Evolutionary conservation across 2,797 vertebrate species (phyloP), one percentile per base, ranked within the genome.

Genomic region (Anomalospiza imberbis): DNA sequence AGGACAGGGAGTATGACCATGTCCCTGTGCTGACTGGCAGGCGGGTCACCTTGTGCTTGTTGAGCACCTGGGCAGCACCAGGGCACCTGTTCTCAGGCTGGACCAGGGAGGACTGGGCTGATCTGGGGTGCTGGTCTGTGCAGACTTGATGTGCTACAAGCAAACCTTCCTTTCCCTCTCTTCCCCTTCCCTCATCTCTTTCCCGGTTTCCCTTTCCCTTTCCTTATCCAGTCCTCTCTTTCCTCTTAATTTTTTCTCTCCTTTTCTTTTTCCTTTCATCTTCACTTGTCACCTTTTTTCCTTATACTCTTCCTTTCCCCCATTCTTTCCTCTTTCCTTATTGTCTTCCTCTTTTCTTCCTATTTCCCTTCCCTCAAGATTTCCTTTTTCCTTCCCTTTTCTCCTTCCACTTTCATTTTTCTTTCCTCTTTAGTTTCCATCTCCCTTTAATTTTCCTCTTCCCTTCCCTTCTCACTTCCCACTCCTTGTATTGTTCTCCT

Each of bases 61-160:
- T 5, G 15, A 73, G 40, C 40, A 85, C n/a, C 31, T 3, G 0
- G 34, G 51, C 3, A 12, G 63, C 5, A 2, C n/a, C 51, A 50
- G 8, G 18, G 17, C 38, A 57, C 32, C 76, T 68, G 71, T 13
- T 47, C 34, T 16, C 0, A 0, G n/a, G 38, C 54, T 84, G 28
- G 44, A 57, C 12, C 0, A 2, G 18, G 26, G 38, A 1, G 2
- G 22, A 70, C 17, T 0, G 0, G 21, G 26, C 24, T 72, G 18
- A 34, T 31, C 8, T 13, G 5, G 9, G 17, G 34, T 28, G 18
- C 3, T 0, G 29, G 10, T 21, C 44, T 80, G 34, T 0, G 1
- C 21, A 60, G 29, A 34, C 29, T n/a, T 65, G 7, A 58, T 29
- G 17, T 42, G 42, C 60, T 63, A 53, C 6, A 25, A 32, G 45